A percentile compares a stretch with the other conserved stretches of the same genome.
Conservation (phyloP, 2,113 vertebrate species). For the Genyomyrus donnyi region DNA sequence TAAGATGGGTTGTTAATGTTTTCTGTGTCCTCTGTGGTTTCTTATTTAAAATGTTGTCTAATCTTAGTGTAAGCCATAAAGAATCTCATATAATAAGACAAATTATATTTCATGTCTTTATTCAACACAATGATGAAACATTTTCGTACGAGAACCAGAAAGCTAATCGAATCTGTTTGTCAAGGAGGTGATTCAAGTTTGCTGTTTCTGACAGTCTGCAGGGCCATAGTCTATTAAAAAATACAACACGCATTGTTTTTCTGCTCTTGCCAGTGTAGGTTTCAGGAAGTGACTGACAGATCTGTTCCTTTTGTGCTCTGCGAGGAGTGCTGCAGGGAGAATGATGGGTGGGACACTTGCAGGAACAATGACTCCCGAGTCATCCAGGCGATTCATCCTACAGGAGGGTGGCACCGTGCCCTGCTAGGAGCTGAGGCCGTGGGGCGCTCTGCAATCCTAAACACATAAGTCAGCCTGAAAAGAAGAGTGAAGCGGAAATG, state of each 20-base stretch:
- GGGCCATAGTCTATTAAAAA: not conserved
- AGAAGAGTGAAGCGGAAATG: not conserved
- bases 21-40: not conserved
- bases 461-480: not conserved
- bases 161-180: not conserved
- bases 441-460: not conserved
- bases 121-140: not conserved
- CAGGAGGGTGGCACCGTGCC: not conserved
- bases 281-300: not conserved
- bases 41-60: not conserved
- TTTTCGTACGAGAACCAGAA: not conserved
- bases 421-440: not conserved
- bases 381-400: not conserved
- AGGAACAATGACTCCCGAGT: not conserved
- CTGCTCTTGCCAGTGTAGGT: not conserved
- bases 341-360: not conserved
- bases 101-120: not conserved
- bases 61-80: not conserved
- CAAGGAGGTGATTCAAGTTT: not conserved
- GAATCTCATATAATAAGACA: not conserved
- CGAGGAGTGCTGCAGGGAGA: not conserved
- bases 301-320: not conserved
- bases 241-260: not conserved
- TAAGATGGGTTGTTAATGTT: not conserved
- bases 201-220: not conserved